A percentile compares a stretch with the other conserved stretches of the same genome.
Conservation (phyloP, 2,888 invertebrate genomes). For the Carterocephalus palaemon region DNA sequence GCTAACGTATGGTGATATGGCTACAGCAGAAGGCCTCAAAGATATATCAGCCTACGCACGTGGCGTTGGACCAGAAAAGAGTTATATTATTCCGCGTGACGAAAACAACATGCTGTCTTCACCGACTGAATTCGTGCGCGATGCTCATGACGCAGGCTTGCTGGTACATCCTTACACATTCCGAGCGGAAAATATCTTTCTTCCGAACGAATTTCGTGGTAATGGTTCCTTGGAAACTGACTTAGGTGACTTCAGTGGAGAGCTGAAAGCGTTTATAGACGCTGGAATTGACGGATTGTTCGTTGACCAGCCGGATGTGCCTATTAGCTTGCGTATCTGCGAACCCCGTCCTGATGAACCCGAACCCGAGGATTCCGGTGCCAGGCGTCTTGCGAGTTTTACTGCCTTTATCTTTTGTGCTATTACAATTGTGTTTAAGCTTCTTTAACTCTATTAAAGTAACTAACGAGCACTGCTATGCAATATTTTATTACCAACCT, state of each 20-base stretch:
- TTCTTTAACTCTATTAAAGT: no score
- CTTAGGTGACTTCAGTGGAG: conserved; percentile 53
- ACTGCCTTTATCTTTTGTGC: no score
- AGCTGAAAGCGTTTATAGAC: conserved; percentile 54
- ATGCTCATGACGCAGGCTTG: conserved; percentile 58
- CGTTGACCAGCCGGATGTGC: conserved; percentile 64
- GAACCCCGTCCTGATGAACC: not conserved
- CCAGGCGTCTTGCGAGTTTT: no score
- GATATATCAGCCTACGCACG: conserved; percentile 62
- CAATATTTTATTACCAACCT: no score
- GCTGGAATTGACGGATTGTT: conserved; percentile 68
- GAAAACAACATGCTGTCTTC: conserved; percentile 45
- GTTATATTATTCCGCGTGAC: conserved; percentile 61
- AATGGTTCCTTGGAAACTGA: conserved; percentile 36
- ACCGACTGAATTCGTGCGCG: conserved; percentile 54
- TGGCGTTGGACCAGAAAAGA: conserved; percentile 66
- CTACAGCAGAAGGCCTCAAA: conserved; percentile 54
- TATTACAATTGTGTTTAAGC: no score
- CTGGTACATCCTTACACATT: conserved; percentile 70
- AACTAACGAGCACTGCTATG: no score
- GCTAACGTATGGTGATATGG: conserved; percentile 61
- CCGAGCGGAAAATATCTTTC: conserved; percentile 60
- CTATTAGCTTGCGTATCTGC: conserved; percentile 39
- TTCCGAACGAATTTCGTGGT: conserved; percentile 56
- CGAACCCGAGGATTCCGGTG: no score